Evolutionary conservation across 2,797 vertebrate genomes (phyloP).

Genomic region (Acanthopagrus latus): DNA sequence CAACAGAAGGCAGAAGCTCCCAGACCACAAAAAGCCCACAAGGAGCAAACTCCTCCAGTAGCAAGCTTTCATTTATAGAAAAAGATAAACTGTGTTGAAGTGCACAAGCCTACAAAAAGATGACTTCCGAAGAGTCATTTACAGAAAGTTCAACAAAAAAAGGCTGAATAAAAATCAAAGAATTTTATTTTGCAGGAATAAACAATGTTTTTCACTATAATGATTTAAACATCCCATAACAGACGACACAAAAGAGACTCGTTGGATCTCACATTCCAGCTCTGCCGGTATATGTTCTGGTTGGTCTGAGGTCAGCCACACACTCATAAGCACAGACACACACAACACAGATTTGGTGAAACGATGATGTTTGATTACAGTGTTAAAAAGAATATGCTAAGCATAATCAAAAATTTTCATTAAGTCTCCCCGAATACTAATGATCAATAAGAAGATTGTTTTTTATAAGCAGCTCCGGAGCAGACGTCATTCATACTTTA

Average conservation of each 20-base stretch:
- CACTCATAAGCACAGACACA: conserved; percentile 50
- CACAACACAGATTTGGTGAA: conserved; percentile 49
- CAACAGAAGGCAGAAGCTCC: conserved; percentile 74
- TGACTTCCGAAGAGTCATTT: conserved; percentile 11
- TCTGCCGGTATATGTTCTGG: conserved; percentile 80
- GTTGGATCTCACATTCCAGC: conserved; percentile 76
- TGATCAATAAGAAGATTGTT: conserved; percentile 39
- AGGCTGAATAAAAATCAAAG: conserved; percentile 11
- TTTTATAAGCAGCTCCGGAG: conserved; percentile 26
- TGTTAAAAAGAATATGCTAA: conserved; percentile 51
- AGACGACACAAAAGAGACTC: conserved; percentile 32
- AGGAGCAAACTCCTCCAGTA: conserved; percentile 47
- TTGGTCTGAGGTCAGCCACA: conserved; percentile 59
- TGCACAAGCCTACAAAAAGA: conserved; percentile 7
- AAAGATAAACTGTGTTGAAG: neutral
- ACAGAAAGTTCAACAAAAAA: neutral
- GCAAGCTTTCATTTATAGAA: conserved; percentile 26
- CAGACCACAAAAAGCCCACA: conserved; percentile 57
- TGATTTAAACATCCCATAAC: conserved; percentile 1
- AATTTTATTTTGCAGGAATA: neutral
- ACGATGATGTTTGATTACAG: conserved; percentile 63
- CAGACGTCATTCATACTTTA: conserved; percentile 41
- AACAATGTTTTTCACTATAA: neutral
- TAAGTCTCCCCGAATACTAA: conserved; percentile 22
- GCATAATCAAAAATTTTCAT: conserved; percentile 48